Base-by-base conservation (phyloP, 2,113 vertebrate genomes). In the Sinocyclocheilus anophthalmus region DNA sequence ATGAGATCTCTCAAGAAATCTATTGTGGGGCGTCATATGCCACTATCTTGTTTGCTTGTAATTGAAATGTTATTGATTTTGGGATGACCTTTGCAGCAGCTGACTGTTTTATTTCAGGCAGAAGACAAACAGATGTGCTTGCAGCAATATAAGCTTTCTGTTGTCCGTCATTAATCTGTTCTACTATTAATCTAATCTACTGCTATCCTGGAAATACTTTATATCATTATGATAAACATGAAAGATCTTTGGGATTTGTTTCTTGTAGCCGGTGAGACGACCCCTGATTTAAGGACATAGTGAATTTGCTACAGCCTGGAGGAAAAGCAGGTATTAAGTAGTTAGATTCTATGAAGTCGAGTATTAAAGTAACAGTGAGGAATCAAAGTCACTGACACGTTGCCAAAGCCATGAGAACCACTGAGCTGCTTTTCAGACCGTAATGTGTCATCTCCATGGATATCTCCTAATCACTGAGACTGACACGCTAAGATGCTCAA, bases 51-150 rank as follows among this genome's bases (percentile, higher is more conserved):
- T 59, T 69, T 63, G 77, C 76, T 76, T 69, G 72, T 87, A 86
- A 89, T 45, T 90, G 79, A 92, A 92, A 88, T 76, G 53, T 24
- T 69, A 85, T 83, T 55, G 78, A 90, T 89, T 91, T 90, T 37
- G n/a, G 10, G 83, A 65, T 85, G 90, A 90, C 87, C 84, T 84
- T 86, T 91, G 22, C 69, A 73, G 16, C 84, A 86, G 69, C 33
- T 86, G 89, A 91, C 86, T 83, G 85, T 70, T 81, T 72, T 65
- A 72, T 90, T 89, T 79, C 53, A 24, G 30, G 85, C 10, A 86
- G 53, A 50, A 65, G 76, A 83, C 37, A 84, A 85, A 81, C 88
- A 91, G 83, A 92, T 73, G 50, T 78, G 10, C 8, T 72, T 61
- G 26, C 37, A 50, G 81, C 81, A 89, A 82, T 73, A 67, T 55